phyloP scores from a whole-genome alignment of 2,113 vertebrate genomes.

The Bubo scandiacus region DNA sequence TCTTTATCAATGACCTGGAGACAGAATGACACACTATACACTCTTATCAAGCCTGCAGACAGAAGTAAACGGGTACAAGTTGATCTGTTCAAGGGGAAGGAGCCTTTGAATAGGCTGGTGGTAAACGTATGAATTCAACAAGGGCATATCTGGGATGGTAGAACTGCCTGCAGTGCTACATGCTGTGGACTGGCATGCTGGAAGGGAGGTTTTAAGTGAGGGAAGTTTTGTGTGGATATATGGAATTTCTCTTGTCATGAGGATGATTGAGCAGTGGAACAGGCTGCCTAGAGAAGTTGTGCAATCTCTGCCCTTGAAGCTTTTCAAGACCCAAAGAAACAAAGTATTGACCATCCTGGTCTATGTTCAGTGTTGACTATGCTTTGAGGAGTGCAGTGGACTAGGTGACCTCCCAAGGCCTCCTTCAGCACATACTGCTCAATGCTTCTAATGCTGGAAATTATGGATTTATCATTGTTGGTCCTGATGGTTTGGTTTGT shows the following conservation, averaged over 20 bases:
- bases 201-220: background rate
- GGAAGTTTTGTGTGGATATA: background rate
- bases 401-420: background rate
- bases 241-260: background rate
- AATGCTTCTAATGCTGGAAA: background rate
- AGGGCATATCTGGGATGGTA: background rate
- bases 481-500: background rate
- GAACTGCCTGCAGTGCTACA: fast-evolving
- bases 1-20: background rate
- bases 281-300: background rate
- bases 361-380: background rate
- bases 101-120: background rate
- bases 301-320: background rate
- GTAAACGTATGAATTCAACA: background rate
- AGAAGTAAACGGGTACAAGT: background rate
- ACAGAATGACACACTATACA: background rate
- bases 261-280: background rate
- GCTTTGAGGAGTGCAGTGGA: background rate
- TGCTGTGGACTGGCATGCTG: background rate
- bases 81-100: background rate
- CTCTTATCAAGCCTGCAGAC: background rate
- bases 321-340: background rate
- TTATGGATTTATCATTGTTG: background rate
- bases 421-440: background rate
- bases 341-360: background rate